Percentiles rank a stretch among this genome's conserved stretches.
Conservation (phyloP, 2,113 vertebrate genomes). For the Barbus barbus region DNA sequence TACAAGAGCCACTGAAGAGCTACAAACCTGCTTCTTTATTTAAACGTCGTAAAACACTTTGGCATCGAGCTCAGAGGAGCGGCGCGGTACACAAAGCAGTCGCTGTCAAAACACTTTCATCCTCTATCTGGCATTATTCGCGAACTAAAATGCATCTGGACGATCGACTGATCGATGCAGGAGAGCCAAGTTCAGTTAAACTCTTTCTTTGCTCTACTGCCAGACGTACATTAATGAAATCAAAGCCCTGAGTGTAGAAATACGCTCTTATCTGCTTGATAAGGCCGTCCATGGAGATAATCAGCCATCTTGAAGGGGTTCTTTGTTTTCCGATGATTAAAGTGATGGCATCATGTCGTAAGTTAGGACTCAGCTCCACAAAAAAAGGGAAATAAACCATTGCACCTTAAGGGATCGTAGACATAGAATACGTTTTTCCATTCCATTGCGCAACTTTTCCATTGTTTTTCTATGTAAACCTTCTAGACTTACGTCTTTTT, state of each 20-base stretch:
- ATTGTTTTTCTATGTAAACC: too few relatives aligned
- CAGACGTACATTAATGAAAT: slow-evolving; percentile 42
- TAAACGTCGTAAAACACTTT: slow-evolving; percentile 43
- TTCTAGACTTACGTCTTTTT: too few relatives aligned
- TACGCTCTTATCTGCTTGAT: slow-evolving; percentile 43
- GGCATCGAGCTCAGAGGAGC: slow-evolving; percentile 25
- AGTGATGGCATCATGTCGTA: slow-evolving; percentile 20
- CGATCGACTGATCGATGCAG: slow-evolving; percentile 25
- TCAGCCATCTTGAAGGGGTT: slow-evolving; percentile 25
- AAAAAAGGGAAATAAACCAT: not conserved
- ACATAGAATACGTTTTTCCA: too few relatives aligned
- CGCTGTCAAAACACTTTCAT: slow-evolving; percentile 32
- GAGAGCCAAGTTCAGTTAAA: not conserved
- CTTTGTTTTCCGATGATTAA: slow-evolving; percentile 48
- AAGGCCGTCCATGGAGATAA: not conserved
- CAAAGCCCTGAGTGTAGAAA: slow-evolving; percentile 35
- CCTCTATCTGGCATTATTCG: slow-evolving; percentile 1
- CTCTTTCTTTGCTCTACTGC: slow-evolving; percentile 10
- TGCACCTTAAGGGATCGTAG: not conserved
- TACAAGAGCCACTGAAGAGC: slow-evolving; percentile 8
- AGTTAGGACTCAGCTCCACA: not conserved
- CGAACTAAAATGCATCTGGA: slow-evolving; percentile 5
- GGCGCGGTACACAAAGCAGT: slow-evolving; percentile 26
- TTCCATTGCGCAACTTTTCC: too few relatives aligned
- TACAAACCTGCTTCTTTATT: slow-evolving; percentile 49